Base-by-base conservation (phyloP, 2,888 invertebrate genomes). In the Dicyrtoma fusca region DNA sequence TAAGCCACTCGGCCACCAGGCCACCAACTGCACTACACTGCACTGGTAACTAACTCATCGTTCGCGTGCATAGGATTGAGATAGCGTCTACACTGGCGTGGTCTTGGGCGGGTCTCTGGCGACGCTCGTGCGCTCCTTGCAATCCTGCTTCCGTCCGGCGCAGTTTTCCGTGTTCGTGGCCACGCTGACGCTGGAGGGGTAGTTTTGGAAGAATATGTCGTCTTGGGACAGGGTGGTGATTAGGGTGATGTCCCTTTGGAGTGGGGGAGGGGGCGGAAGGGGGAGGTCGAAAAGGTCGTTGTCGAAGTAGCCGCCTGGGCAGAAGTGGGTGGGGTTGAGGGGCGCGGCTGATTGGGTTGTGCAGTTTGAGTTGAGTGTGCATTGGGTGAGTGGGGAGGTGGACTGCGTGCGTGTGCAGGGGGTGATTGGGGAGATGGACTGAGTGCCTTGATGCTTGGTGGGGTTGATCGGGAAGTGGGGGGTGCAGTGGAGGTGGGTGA, bases 201-300 rank as follows among this genome's bases (percentile, higher is more conserved):
- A 8, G 8, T 8, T 34, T 3, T 34, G 34, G 34, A 63, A 49
- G 26, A 63, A 51, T 21, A 55, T 34, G 6, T 51, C 66, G 5
- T 49, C 65, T 4, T 51, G 61, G 42, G 73, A 73, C 2, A 72
- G 64, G 19, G 74, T 72, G 13, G 74, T 72, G 14, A 69, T 71
- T 17, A 59, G 69, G 2, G 74, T 72, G 21, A 72, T 63, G 45
- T 76, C 75, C 45, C 74, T 26, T 25, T 72, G 74, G 23, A 76
- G 42, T 44, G 79, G 75, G 1, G 77, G 77, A 34, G 79, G 79
- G 23, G 79, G 79, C 13, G 79, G 79, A 0, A 75, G 76, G 10
- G 79, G 79, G n/a, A 77, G 71, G 11, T 78, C 77, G 17, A 79
- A 71, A 42, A 71, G 49, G 59, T 76, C 75, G 21, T 74, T 72